phyloP scores from a whole-genome alignment of 1,140 invertebrate species.

The Leptopilina boulardi region DNA sequence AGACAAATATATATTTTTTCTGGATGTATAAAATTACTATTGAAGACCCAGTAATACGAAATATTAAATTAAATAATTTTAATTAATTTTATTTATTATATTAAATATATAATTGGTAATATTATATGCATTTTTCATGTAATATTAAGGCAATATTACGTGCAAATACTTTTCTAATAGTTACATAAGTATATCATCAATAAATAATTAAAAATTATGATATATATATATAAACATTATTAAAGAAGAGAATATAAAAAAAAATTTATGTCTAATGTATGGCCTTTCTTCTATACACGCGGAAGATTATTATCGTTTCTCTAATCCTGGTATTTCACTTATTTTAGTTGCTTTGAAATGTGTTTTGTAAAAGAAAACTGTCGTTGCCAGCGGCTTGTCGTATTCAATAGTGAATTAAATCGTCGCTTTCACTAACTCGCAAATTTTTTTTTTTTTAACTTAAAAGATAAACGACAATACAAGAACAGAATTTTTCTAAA shows the following conservation, averaged over 20 bases:
- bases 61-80: too few relatives aligned
- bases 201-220: too few relatives aligned
- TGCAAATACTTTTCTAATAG: too few relatives aligned
- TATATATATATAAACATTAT: neutral
- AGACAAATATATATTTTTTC: too few relatives aligned
- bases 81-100: too few relatives aligned
- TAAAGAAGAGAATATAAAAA: neutral
- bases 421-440: conserved; percentile 22
- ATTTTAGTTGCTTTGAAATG: conserved; percentile 3
- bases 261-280: neutral
- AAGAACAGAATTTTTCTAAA: neutral
- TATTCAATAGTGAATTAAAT: conserved; percentile 5
- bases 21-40: too few relatives aligned
- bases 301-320: conserved; percentile 1
- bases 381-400: conserved; percentile 11
- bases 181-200: too few relatives aligned
- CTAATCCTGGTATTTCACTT: neutral
- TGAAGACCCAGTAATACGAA: too few relatives aligned
- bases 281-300: neutral
- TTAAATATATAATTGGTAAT: too few relatives aligned
- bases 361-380: conserved; percentile 10
- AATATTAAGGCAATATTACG: too few relatives aligned
- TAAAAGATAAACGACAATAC: neutral
- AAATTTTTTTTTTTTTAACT: neutral
- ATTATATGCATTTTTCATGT: too few relatives aligned